Base-by-base conservation (phyloP, 2,113 vertebrate species). In the Thamnophis sirtalis region DNA sequence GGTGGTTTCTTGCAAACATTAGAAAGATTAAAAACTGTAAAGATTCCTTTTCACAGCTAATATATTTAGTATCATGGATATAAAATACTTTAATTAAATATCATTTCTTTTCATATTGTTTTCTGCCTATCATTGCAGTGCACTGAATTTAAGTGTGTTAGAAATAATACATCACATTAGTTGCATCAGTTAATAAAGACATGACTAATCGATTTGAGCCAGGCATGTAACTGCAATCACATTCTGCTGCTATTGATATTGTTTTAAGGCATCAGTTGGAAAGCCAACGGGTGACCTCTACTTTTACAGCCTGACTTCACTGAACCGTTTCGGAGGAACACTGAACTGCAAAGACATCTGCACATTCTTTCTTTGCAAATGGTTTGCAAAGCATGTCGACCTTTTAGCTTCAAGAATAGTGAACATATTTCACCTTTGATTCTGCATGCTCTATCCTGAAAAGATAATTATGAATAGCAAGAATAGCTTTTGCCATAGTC, bases 51-150 rank as follows among this genome's bases (percentile, higher is more conserved):
- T 87, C 60, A 87, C 53, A 51, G 56, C 60, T 84, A 92, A 53
- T 33, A 68, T 80, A 53, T 91, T 91, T 91, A 92, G 80, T 87
- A 92, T 48, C 53, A 84, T 84, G 88, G 84, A 89, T 90, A 88
- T 92, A 55, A 92, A 93, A 90, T 68, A 84, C 49, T 55, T 73
- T 88, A 84, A 88, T 87, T 92, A 93, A 93, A 53, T n/a, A 87
- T 50, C 63, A 38, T 28, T 84, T 60, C 86, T 89, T 89, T 91
- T 80, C 53, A 88, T 51, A 0, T 2, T n/a, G 48, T 80, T 7
- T 60, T 49, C 5, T 56, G 63, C 9, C 55, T 50, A 2, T 88
- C 13, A 0, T 33, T 9, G 4, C 28, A 51, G 15, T 28, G 63
- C 0, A 0, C 22, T 87, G 53, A 4, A 53, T 24, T 89, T 15